Base-by-base conservation (phyloP, 2,888 invertebrate genomes). In the Dorcus parallelipipedus region DNA sequence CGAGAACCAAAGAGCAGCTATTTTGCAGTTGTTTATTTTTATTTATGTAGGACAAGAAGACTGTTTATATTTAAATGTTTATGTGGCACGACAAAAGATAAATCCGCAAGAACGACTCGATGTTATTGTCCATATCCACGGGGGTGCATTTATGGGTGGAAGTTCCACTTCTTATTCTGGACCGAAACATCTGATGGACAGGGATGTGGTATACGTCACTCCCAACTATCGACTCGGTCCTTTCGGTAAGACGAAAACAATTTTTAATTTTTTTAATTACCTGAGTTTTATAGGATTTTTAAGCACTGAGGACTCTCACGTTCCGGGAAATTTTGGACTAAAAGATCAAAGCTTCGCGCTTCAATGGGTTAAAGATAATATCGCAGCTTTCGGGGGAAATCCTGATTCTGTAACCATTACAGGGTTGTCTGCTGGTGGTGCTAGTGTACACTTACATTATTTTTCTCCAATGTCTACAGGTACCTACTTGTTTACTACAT, bases 161-260 rank as follows among this genome's bases (percentile, higher is more conserved):
- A 74, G 79, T 0, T 79, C 81, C 0, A 70, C 75, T 9, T 82
- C 75, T 9, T 82, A 83, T 69, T 20, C 61, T 9, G 82, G 81
- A 1, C 81, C 85, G 0, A 72, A 78, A 3, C 78, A 80, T 60
- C 63, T 89, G 0, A 84, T 89, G 84, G 83, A 84, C 52, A 74
- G 78, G 40, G 83, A 87, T 60, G 76, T 86, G 2, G 82, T 89
- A 1, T 76, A 85, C 0, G 87, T 88, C 0, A 86, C 85, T 2
- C 67, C 88, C 0, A 86, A 85, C 72, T 88, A 88, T 68, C 80
- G 89, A n/a, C 66, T 88, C 9, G 88, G 88, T 49, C 83, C 85
- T 0, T 67, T 88, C 42, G 88, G 85, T 84, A 51, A 45, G 3
- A 17, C 6, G 7, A 9, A 45, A 45, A 45, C 10, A 14, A 48